Percentiles rank a stretch among this genome's conserved stretches.
phyloP scores from a whole-genome alignment of 1,140 invertebrate genomes.

The Geopemphigus sp. region DNA sequence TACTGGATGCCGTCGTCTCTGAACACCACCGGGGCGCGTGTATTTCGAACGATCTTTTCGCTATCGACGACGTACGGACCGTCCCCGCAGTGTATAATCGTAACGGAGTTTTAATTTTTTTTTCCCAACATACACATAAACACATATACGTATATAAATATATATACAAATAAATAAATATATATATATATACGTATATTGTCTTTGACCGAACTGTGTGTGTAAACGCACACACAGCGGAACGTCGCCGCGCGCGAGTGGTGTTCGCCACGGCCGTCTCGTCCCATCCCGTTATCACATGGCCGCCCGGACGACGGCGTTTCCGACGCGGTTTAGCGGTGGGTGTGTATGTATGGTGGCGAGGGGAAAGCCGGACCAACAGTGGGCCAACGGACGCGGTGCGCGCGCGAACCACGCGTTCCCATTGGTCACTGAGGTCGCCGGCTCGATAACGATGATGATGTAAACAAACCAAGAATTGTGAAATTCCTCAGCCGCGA shows the following conservation, averaged over 20 bases:
- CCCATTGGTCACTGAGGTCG: background rate
- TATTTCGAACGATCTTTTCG: no score
- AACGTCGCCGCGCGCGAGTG: background rate
- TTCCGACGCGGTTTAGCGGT: constrained; percentile 1
- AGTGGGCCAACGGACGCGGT: background rate
- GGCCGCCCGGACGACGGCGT: background rate
- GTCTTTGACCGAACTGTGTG: no score
- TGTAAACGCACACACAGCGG: background rate
- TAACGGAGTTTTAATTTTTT: background rate
- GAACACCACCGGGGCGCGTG: background rate
- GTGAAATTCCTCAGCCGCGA: constrained; percentile 10
- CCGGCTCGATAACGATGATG: constrained; percentile 24
- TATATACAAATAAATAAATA: no score
- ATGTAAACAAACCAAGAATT: constrained; percentile 3
- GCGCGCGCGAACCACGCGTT: constrained; percentile 6
- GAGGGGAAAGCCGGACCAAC: background rate
- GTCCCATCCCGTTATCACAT: background rate
- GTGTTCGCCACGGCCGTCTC: constrained; percentile 2
- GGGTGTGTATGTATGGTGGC: background rate
- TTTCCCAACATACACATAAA: background rate
- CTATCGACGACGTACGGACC: background rate
- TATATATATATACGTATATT: no score
- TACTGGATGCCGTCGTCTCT: background rate
- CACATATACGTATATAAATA: background rate
- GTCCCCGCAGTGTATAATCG: background rate